A percentile compares a stretch with the other conserved stretches of the same genome.
Evolutionary conservation across 2,113 vertebrate species (phyloP).

Genomic region (Apteryx owenii): DNA sequence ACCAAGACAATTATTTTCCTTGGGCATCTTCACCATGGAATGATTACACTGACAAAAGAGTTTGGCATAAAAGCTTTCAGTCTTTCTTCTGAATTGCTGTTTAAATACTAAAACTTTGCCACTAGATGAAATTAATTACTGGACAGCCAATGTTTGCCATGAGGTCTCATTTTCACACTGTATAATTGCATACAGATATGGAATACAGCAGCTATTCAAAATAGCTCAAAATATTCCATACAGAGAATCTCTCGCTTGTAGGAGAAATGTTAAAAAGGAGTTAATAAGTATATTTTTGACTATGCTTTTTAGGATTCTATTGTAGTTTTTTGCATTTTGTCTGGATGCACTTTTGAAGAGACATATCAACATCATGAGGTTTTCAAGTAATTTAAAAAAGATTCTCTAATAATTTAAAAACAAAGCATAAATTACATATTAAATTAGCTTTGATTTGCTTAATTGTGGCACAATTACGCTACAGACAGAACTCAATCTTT

Average conservation of each 20-base stretch:
- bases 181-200: background rate
- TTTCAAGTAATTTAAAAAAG: background rate
- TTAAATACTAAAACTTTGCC: background rate
- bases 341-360: background rate
- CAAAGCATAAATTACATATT: background rate
- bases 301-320: background rate
- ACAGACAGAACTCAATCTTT: background rate
- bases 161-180: background rate
- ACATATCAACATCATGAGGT: accelerated
- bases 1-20: background rate
- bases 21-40: accelerated
- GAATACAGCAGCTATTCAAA: background rate
- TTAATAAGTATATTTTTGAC: background rate
- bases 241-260: background rate
- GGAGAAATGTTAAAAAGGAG: background rate
- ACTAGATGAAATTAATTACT: background rate
- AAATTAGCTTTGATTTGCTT: background rate
- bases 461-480: background rate
- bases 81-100: background rate
- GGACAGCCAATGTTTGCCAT: background rate
- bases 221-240: background rate
- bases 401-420: background rate
- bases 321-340: background rate
- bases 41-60: background rate
- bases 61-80: background rate